These are phyloP conservation scores for Fregetta grallaria DNA, from an alignment of 2,113 vertebrate species.

Conservation along the genomic window DNA sequence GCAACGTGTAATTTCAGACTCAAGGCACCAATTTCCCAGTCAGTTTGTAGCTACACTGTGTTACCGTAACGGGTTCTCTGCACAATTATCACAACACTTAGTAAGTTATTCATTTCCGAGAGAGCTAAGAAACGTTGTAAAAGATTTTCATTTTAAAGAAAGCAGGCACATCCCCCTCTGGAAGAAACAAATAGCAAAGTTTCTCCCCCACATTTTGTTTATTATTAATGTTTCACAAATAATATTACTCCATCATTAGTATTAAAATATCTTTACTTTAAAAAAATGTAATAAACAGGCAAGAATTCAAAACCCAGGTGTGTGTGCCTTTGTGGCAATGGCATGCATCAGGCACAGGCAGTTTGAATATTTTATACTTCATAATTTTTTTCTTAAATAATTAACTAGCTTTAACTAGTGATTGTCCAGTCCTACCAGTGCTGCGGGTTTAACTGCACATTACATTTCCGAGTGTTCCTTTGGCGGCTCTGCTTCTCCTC, in stretches of 20 bases:
- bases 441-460: background rate
- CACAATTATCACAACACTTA: slow-evolving; percentile 56
- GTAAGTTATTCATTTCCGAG: slow-evolving; percentile 22
- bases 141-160: slow-evolving; percentile 11
- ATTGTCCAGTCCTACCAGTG: background rate
- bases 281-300: background rate
- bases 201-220: background rate
- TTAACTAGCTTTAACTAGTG: slow-evolving; percentile 47
- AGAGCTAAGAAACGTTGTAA: background rate
- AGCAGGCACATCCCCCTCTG: background rate
- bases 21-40: slow-evolving; percentile 71
- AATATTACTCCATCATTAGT: background rate
- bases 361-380: slow-evolving; percentile 63
- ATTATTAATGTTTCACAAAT: background rate
- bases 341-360: background rate
- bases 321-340: background rate
- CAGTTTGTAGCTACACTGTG: slow-evolving; percentile 69
- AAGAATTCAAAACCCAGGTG: slow-evolving; percentile 13
- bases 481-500: background rate
- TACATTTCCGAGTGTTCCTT: background rate
- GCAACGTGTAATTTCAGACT: slow-evolving; percentile 70
- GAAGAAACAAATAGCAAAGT: background rate
- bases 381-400: slow-evolving; percentile 55
- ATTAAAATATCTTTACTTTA: background rate
- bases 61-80: slow-evolving; percentile 15